Percentiles rank a stretch among this genome's conserved stretches.
Conservation (phyloP, 2,113 vertebrate species). For the Orthonyx spaldingii region DNA sequence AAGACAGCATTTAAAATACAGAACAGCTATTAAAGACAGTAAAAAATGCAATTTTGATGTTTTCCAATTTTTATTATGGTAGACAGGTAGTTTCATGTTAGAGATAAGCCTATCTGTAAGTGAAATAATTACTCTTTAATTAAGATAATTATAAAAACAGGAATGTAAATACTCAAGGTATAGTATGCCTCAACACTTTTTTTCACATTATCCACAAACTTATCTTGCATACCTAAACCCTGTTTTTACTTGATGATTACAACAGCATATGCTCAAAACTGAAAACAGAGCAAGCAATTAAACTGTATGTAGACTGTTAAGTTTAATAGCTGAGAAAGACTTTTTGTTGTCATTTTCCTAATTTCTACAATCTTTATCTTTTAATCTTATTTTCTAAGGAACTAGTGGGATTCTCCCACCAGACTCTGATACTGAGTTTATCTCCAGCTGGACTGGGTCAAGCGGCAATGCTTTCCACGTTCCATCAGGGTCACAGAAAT, state of each 20-base stretch:
- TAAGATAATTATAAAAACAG: conserved; percentile 78
- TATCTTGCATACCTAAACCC: conserved; percentile 58
- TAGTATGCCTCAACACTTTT: conserved; percentile 64
- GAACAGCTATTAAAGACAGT: conserved; percentile 58
- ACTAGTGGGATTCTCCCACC: neutral
- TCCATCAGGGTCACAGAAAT: neutral
- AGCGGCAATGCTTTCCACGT: neutral
- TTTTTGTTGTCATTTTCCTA: neutral
- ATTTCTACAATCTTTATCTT: neutral
- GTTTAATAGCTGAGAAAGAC: neutral
- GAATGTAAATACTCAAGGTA: conserved; percentile 75
- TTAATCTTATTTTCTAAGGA: neutral
- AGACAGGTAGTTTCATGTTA: conserved; percentile 78
- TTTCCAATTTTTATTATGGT: conserved; percentile 63
- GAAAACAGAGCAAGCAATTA: conserved; percentile 6
- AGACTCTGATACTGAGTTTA: neutral
- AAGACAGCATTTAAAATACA: conserved; percentile 53
- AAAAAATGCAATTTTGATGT: conserved; percentile 61
- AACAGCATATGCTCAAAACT: neutral
- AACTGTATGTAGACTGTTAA: neutral
- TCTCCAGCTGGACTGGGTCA: neutral
- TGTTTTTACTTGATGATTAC: conserved; percentile 35
- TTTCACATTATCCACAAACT: conserved; percentile 52
- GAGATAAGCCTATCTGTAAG: conserved; percentile 71
- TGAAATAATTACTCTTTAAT: conserved; percentile 77